phyloP scores from a whole-genome alignment of 2,113 vertebrate genomes.

The Notothenia rossii region DNA sequence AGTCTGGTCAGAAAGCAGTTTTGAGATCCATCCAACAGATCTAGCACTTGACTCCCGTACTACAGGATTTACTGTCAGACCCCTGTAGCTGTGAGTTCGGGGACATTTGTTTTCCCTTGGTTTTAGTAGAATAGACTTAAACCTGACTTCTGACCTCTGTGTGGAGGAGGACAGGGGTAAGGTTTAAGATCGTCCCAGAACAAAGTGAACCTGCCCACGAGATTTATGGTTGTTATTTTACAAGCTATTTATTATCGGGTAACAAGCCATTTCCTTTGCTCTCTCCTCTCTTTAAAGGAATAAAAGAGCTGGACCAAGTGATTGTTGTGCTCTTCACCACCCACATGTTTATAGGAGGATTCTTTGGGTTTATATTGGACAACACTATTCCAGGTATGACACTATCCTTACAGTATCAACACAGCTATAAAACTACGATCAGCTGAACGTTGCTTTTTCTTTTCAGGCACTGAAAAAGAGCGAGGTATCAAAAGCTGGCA shows the following conservation, averaged over 20 bases:
- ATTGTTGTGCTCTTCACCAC: constrained; percentile 85
- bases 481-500: constrained; percentile 80
- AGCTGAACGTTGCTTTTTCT: background rate
- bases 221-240: constrained; percentile 23
- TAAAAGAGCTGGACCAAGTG: constrained; percentile 84
- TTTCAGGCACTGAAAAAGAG: constrained; percentile 80
- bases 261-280: background rate
- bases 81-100: background rate
- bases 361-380: constrained; percentile 85
- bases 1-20: background rate
- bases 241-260: background rate
- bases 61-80: constrained; percentile 13
- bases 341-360: constrained; percentile 86
- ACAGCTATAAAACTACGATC: background rate
- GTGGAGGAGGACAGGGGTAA: background rate
- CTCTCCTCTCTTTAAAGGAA: constrained; percentile 64
- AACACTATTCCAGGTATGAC: constrained; percentile 85
- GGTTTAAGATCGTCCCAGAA: background rate
- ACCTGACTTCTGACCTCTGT: constrained; percentile 10
- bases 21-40: constrained; percentile 2
- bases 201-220: background rate
- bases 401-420: no score
- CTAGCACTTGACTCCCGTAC: background rate
- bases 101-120: background rate
- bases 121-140: background rate